Evolutionary conservation across 2,797 vertebrate genomes (phyloP).

Genomic region (Periophthalmus magnuspinnatus): DNA sequence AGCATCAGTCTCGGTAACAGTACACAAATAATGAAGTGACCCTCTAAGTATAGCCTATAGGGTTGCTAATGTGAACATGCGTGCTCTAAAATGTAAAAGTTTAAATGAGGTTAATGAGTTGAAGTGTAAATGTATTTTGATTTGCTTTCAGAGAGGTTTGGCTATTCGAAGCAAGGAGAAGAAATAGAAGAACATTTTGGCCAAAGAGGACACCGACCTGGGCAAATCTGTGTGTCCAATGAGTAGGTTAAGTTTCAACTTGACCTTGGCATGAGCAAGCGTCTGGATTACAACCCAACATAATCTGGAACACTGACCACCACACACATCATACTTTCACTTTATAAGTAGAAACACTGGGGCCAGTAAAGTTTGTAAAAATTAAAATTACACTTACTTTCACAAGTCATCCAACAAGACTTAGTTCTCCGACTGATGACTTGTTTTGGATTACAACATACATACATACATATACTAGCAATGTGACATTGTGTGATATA

Average conservation of each 20-base stretch:
- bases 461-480: too few relatives aligned
- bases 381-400: neutral
- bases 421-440: neutral
- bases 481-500: too few relatives aligned
- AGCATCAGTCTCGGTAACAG: slow-evolving; percentile 36
- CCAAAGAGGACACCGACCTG: slow-evolving; percentile 21
- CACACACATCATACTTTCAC: slow-evolving; percentile 29
- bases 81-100: neutral
- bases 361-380: neutral
- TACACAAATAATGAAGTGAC: slow-evolving; percentile 34
- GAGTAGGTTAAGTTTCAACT: slow-evolving; percentile 57
- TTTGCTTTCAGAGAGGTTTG: slow-evolving; percentile 18
- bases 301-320: slow-evolving; percentile 25
- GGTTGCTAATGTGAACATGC: neutral
- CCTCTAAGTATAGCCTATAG: slow-evolving; percentile 1
- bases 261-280: slow-evolving; percentile 45
- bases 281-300: slow-evolving; percentile 19
- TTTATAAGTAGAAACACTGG: neutral
- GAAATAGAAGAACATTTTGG: slow-evolving; percentile 52
- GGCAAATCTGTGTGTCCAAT: slow-evolving; percentile 47
- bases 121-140: slow-evolving; percentile 14
- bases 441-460: too few relatives aligned
- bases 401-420: neutral
- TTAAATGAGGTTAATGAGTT: neutral
- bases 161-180: slow-evolving; percentile 28